phyloP scores from a whole-genome alignment of 2,113 vertebrate genomes.

The Pituophis catenifer region DNA sequence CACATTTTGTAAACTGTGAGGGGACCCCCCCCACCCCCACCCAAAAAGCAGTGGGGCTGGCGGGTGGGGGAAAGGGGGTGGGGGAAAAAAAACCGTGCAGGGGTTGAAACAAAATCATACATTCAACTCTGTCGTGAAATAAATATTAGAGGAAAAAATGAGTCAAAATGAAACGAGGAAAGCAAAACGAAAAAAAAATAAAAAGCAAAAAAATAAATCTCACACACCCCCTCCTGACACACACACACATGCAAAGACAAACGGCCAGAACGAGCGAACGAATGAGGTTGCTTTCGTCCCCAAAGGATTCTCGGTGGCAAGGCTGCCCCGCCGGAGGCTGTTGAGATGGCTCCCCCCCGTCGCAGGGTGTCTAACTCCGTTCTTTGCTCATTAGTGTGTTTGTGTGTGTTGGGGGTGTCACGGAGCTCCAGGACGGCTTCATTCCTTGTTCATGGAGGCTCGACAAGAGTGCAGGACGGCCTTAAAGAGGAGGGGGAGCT shows the following conservation, averaged over 20 bases:
- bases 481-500: slow-evolving; percentile 97
- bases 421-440: slow-evolving; percentile 64
- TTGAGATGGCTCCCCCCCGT: not conserved
- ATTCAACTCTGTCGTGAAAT: slow-evolving; percentile 99
- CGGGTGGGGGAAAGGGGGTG: fast-evolving
- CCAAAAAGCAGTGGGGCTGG: not conserved
- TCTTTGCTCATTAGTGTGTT: slow-evolving; percentile 30
- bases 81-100: slow-evolving; percentile 72
- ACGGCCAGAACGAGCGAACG: slow-evolving; percentile 37
- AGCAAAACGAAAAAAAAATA: slow-evolving; percentile 70
- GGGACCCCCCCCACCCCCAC: slow-evolving; percentile 73
- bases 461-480: slow-evolving; percentile 99
- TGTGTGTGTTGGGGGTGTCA: not conserved
- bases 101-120: slow-evolving; percentile 87
- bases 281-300: slow-evolving; percentile 23
- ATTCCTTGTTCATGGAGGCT: slow-evolving; percentile 84
- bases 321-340: slow-evolving; percentile 54
- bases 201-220: slow-evolving; percentile 41
- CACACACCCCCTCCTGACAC: slow-evolving; percentile 28
- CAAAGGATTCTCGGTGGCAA: slow-evolving; percentile 80
- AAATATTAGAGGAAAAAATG: slow-evolving; percentile 90
- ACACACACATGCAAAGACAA: slow-evolving; percentile 59
- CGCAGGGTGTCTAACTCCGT: slow-evolving; percentile 26
- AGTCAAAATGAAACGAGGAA: slow-evolving; percentile 58
- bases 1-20: slow-evolving; percentile 95